Conservation (phyloP, 2,888 invertebrate species). For the Masnerella sp. region DNA sequence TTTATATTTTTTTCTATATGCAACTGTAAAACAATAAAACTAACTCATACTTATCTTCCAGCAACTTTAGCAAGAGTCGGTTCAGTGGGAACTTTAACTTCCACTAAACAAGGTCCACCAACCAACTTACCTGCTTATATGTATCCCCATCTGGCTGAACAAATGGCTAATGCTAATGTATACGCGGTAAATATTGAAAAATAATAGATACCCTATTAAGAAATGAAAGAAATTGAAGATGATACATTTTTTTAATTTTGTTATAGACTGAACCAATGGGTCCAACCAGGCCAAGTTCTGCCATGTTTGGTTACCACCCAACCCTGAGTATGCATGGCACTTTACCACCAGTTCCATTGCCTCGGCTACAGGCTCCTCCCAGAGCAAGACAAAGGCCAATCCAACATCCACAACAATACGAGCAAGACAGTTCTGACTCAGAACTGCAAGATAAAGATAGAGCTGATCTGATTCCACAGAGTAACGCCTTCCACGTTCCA, state of each 20-base stretch:
- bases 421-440: constrained; percentile 76
- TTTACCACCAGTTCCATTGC: constrained; percentile 86
- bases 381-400: constrained; percentile 66
- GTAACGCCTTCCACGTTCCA: constrained; percentile 86
- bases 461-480: constrained; percentile 84
- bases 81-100: constrained; percentile 74
- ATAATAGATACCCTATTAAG: too few species aligned
- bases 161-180: constrained; percentile 90
- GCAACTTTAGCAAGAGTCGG: constrained; percentile 73
- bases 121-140: constrained; percentile 82
- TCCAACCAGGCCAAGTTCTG: constrained; percentile 88
- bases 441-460: constrained; percentile 82
- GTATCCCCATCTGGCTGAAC: constrained; percentile 94
- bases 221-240: too few species aligned
- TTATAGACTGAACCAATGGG: constrained; percentile 85
- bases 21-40: too few species aligned
- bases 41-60: too few species aligned
- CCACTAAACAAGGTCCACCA: constrained; percentile 75
- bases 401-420: constrained; percentile 65
- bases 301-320: constrained; percentile 88
- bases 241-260: too few species aligned
- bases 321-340: constrained; percentile 80
- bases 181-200: constrained; percentile 82
- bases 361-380: constrained; percentile 79
- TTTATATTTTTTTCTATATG: too few species aligned